Conservation (phyloP, 1,140 invertebrate genomes). For the Lordiphosa stackelbergi region DNA sequence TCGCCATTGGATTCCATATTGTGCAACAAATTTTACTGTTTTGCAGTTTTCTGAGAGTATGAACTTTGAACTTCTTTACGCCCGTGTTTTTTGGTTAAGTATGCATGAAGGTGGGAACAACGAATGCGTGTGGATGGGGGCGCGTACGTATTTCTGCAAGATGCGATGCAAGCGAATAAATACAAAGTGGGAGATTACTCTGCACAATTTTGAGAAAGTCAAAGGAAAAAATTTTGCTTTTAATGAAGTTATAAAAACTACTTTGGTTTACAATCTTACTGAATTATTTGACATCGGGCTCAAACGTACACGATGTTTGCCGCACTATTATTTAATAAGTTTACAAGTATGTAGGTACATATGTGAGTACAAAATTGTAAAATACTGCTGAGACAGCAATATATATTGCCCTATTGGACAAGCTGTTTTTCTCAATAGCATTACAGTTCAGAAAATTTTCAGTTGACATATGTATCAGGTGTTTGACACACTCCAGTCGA, state of each 20-base stretch:
- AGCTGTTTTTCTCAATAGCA: too few relatives aligned
- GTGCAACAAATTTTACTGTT: conserved; percentile 8
- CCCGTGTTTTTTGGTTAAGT: neutral
- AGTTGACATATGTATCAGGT: neutral
- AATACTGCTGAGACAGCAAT: neutral
- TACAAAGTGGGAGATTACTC: too few relatives aligned
- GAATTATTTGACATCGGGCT: too few relatives aligned
- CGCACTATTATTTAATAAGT: too few relatives aligned
- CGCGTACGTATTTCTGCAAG: neutral
- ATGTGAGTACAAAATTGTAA: neutral
- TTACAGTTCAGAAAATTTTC: neutral
- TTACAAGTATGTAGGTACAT: neutral
- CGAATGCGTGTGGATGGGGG: neutral
- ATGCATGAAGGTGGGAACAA: neutral
- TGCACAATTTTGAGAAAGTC: too few relatives aligned
- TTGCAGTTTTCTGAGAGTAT: neutral
- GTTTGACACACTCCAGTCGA: neutral
- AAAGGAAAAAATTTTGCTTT: too few relatives aligned
- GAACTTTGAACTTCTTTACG: conserved; percentile 4
- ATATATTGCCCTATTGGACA: neutral
- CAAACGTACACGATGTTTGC: too few relatives aligned
- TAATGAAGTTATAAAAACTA: too few relatives aligned
- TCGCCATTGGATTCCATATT: conserved; percentile 1
- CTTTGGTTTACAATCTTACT: too few relatives aligned
- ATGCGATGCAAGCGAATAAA: too few relatives aligned